Evolutionary conservation across 2,797 vertebrate species (phyloP), one percentile per base, ranked within the genome.

Genomic region (Spheniscus humboldti): DNA sequence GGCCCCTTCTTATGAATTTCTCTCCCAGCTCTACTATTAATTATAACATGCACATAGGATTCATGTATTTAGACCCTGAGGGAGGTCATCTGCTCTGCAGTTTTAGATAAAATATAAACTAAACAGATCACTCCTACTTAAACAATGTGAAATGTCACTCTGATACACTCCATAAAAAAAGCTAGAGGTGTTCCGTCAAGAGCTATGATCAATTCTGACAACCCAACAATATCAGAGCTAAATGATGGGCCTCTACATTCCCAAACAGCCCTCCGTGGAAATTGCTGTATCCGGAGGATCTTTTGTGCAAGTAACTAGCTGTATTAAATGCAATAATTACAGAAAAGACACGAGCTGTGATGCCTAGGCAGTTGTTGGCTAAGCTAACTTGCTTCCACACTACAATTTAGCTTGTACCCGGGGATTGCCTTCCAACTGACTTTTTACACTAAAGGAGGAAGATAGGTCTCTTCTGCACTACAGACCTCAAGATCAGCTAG

Each of bases 41-140:
- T 98, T 98, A 98, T 98, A 98, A 98, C 98, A 97, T 98, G 94
- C 66, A 95, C 93, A 98, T 95, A 98, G 97, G 97, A 98, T 98
- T 98, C 98, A 97, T 98, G 97, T 94, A 97, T 97, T 98, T 97
- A 98, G 97, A 97, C 98, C 98, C 98, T 97, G 96, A 97, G 98
- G 98, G 98, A 98, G 98, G 98, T 98, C 98, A 98, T 98, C 97
- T 97, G 98, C 97, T 98, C 96, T 95, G 89, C 92, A 97, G 98
- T 98, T 98, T 98, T 97, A 98, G 98, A 98, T 98, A 98, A 98
- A 98, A 98, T 98, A 98, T 98, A 98, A 98, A 98, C 98, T 97
- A 98, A 98, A 98, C 98, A 98, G 98, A 98, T 98, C 98, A 98
- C 97, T 98, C 97, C 98, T 98, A 95, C 97, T 98, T 98, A 98